Percentiles rank a stretch among this genome's conserved stretches.
phyloP scores from a whole-genome alignment of 1,140 invertebrate genomes.

The Caenorhabditis remanei region DNA sequence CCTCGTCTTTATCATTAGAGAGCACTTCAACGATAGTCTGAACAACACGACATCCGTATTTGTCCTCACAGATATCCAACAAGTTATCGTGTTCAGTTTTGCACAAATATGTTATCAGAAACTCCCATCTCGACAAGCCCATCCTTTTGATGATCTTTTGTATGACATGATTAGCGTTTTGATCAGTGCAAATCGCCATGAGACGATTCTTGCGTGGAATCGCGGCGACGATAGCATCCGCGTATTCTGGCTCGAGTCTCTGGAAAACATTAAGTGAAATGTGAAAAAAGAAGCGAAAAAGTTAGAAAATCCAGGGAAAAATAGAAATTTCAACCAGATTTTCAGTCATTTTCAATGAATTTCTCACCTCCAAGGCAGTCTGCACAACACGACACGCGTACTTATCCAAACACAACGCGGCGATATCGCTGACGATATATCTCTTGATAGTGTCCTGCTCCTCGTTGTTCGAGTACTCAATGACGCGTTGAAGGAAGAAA shows the following conservation, averaged over 20 bases:
- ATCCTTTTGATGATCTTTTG: background rate
- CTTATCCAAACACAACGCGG: conserved; percentile 60
- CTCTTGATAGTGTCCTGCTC: conserved; percentile 16
- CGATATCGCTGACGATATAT: conserved; percentile 45
- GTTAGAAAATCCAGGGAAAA: background rate
- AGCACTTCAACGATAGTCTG: conserved; percentile 32
- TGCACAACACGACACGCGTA: conserved; percentile 67
- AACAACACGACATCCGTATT: conserved; percentile 26
- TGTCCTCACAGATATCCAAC: conserved; percentile 1
- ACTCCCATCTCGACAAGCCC: background rate
- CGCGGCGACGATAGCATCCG: background rate
- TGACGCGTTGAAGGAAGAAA: conserved; percentile 64
- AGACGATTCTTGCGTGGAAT: conserved; percentile 48
- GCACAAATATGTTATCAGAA: background rate
- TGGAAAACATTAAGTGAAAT: background rate
- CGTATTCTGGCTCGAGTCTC: background rate
- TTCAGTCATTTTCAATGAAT: background rate
- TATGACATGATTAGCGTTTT: conserved; percentile 39
- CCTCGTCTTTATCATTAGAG: background rate
- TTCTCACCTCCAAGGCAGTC: conserved; percentile 61
- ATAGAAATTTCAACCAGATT: background rate
- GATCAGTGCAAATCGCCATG: conserved; percentile 41
- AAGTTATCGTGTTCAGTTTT: background rate
- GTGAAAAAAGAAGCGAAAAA: background rate
- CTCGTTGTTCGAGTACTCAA: conserved; percentile 2